phyloP scores from a whole-genome alignment of 2,113 vertebrate genomes.

The Ursus arctos region DNA sequence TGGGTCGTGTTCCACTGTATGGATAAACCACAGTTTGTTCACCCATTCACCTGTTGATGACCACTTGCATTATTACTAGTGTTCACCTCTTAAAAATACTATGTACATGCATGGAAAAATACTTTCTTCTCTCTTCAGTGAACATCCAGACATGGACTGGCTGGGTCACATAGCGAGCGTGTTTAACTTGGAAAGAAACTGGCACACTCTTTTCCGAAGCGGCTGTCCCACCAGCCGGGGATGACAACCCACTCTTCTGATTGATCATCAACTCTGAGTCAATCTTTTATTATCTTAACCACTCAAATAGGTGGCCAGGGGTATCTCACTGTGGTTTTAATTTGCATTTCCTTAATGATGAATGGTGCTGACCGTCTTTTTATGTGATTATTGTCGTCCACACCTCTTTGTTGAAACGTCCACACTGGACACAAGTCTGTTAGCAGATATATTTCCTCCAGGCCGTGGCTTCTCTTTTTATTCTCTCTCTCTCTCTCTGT shows the following conservation, averaged over 20 bases:
- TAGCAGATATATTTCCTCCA: not conserved
- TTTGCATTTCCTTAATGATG: not conserved
- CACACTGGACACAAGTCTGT: not conserved
- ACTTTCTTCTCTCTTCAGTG: not conserved
- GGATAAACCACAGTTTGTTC: not conserved
- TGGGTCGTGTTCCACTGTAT: not conserved
- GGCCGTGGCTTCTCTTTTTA: not conserved
- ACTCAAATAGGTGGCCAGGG: not conserved
- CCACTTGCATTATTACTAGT: not conserved
- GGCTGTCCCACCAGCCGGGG: rapidly evolving
- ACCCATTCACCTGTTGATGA: not conserved
- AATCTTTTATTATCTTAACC: not conserved
- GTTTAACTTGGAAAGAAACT: not conserved
- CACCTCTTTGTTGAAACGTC: not conserved
- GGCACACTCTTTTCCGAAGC: not conserved
- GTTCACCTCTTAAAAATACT: not conserved
- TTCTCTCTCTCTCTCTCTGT: not conserved
- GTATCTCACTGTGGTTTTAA: not conserved
- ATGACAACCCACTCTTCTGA: not conserved
- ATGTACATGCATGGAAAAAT: not conserved
- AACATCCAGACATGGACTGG: not conserved
- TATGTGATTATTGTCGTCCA: not conserved
- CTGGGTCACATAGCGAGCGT: not conserved
- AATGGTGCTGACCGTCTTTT: not conserved
- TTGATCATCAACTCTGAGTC: not conserved